phyloP scores from a whole-genome alignment of 2,888 invertebrate species.

The Drosophila demipolita region DNA sequence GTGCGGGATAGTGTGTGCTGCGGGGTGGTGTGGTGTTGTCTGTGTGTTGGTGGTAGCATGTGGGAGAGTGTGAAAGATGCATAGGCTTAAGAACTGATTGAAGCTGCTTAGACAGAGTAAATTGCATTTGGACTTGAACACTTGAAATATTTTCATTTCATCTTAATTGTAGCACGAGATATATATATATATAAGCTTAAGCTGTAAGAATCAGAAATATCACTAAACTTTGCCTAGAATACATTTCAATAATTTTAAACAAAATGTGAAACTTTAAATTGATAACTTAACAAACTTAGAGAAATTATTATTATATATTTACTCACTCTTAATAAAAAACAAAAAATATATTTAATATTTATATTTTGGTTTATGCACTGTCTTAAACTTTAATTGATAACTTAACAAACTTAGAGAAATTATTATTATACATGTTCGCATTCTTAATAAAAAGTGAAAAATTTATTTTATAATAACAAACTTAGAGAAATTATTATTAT shows the following conservation, averaged over 20 bases:
- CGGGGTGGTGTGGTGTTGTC: neutral
- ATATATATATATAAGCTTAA: neutral
- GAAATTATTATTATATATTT: neutral
- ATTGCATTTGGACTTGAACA: neutral
- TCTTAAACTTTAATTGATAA: no score
- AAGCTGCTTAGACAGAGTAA: conserved; percentile 1
- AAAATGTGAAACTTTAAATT: neutral
- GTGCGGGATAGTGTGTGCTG: conserved; percentile 2
- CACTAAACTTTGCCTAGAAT: neutral
- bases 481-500: neutral
- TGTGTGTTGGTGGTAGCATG: neutral
- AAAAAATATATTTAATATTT: no score
- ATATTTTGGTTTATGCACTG: no score
- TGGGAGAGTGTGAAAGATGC: conserved; percentile 1
- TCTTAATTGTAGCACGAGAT: neutral
- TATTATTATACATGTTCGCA: neutral
- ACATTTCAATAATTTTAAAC: neutral
- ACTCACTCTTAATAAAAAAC: neutral
- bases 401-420: neutral
- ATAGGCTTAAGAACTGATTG: neutral
- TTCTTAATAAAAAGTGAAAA: neutral
- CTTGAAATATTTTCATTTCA: neutral
- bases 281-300: neutral
- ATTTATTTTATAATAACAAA: no score
- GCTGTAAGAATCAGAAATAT: neutral